Conservation (phyloP, 2,797 vertebrate genomes). For the Crenuchus spilurus region DNA sequence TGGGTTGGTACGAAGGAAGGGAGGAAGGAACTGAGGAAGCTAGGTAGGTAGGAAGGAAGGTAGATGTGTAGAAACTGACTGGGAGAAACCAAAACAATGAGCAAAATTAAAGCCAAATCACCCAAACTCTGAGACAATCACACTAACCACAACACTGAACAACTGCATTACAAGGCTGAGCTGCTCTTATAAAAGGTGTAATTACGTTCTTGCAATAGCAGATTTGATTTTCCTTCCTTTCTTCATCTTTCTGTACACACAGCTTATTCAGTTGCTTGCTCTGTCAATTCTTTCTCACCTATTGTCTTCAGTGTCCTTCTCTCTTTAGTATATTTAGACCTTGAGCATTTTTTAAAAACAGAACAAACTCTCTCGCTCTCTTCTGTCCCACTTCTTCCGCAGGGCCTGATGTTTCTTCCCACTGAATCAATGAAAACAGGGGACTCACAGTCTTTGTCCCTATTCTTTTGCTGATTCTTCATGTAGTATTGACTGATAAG, state of each 20-base stretch:
- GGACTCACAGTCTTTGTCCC: not conserved
- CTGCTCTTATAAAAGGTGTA: not conserved
- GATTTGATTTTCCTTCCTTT: not conserved
- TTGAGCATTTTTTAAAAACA: no score
- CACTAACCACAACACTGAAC: not conserved
- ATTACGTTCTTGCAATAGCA: not conserved
- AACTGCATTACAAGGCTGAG: not conserved
- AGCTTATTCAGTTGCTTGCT: not conserved
- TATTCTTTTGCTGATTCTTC: not conserved
- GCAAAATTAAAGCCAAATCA: not conserved
- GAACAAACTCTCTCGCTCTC: not conserved
- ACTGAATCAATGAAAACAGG: not conserved
- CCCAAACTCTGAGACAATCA: not conserved
- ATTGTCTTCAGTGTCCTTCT: not conserved
- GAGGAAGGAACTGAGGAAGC: no score
- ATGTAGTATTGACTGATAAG: constrained; percentile 7
- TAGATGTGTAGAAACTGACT: no score
- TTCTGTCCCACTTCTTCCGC: not conserved
- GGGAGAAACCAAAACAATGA: not conserved
- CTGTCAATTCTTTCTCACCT: not conserved
- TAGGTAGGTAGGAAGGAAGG: no score
- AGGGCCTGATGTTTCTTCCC: not conserved
- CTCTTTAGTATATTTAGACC: not conserved
- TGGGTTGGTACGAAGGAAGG: no score
- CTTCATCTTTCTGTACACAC: not conserved